Conservation (phyloP, 1,140 invertebrate genomes). For the Coelopa frigida region DNA sequence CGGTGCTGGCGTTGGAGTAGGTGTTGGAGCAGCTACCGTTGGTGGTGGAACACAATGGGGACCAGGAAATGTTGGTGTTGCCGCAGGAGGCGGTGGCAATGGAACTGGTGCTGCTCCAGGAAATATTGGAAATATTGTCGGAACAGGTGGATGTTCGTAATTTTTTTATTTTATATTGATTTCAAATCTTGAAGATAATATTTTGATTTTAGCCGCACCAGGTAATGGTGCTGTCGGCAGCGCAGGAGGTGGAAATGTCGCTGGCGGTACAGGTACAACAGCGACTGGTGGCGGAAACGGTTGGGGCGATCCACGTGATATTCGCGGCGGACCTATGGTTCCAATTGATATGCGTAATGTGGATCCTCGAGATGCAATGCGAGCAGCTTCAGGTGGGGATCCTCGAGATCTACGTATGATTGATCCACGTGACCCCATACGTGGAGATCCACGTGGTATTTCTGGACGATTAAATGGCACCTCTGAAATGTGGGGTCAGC, state of each 20-base stretch:
- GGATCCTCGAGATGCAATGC: slow-evolving; percentile 50
- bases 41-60: slow-evolving; percentile 32
- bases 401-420: slow-evolving; percentile 48
- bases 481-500: slow-evolving; percentile 72
- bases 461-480: slow-evolving; percentile 50
- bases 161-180: too few relatives aligned
- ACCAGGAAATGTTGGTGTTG: slow-evolving; percentile 22
- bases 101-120: neutral
- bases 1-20: slow-evolving; percentile 29
- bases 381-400: slow-evolving; percentile 50
- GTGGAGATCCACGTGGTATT: slow-evolving; percentile 64
- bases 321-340: slow-evolving; percentile 11
- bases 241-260: slow-evolving; percentile 12
- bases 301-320: slow-evolving; percentile 49
- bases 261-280: slow-evolving; percentile 13
- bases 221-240: slow-evolving; percentile 20
- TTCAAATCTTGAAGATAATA: neutral
- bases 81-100: slow-evolving; percentile 16
- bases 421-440: slow-evolving; percentile 58
- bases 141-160: neutral
- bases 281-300: slow-evolving; percentile 35
- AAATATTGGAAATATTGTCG: neutral
- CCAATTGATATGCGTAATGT: slow-evolving; percentile 35
- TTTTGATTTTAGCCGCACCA: neutral
- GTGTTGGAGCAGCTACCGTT: slow-evolving; percentile 21